Evolutionary conservation across 37 sponge, comb jelly and placozoan species (phyloP).

Genomic region (Eunapius fragilis): DNA sequence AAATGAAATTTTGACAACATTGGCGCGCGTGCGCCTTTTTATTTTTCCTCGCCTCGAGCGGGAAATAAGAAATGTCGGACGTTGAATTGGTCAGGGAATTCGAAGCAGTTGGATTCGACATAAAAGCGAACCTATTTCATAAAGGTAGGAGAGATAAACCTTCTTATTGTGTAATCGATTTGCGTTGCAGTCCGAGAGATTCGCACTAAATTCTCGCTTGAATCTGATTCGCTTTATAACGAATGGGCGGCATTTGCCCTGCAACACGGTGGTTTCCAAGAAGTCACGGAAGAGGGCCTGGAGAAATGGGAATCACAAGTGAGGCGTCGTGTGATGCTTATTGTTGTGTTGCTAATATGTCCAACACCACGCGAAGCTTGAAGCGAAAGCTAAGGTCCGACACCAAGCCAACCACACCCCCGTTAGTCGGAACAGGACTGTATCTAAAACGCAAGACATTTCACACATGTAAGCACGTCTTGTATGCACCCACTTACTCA

Average conservation of each 20-base stretch:
- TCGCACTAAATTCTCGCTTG: neutral
- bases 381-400: neutral
- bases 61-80: neutral
- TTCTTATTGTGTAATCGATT: neutral
- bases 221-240: slow-evolving; percentile 20
- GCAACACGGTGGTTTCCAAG: slow-evolving; percentile 10
- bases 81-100: neutral
- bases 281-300: slow-evolving; percentile 4
- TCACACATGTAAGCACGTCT: neutral
- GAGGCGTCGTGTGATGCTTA: neutral
- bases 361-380: neutral
- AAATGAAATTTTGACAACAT: neutral
- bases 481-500: neutral
- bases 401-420: neutral
- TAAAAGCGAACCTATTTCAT: neutral
- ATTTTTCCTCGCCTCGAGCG: neutral
- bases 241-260: slow-evolving; percentile 41
- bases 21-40: neutral
- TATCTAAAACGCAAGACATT: neutral
- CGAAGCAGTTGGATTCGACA: neutral
- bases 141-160: neutral
- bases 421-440: neutral
- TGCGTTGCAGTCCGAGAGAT: slow-evolving; percentile 16
- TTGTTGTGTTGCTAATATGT: neutral
- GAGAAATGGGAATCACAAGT: slow-evolving; percentile 17